Evolutionary conservation across 2,797 vertebrate genomes (phyloP).

Genomic region (Pelodytes ibericus): DNA sequence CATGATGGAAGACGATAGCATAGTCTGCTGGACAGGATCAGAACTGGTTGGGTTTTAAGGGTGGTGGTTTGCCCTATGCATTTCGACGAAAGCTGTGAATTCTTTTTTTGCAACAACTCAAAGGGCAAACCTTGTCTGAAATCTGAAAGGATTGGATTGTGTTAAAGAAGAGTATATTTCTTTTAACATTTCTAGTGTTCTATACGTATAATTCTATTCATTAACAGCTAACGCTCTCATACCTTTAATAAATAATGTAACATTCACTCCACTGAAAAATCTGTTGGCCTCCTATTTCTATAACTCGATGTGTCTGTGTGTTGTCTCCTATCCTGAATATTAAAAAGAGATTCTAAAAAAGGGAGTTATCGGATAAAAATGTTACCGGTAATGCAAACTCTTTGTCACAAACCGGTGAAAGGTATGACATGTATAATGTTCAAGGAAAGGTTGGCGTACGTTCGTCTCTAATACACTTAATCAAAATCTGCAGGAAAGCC

Average conservation of each 20-base stretch:
- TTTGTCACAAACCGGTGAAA: slow-evolving; percentile 29
- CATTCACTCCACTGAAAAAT: slow-evolving; percentile 1
- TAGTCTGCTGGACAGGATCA: too few relatives aligned
- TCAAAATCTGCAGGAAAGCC: slow-evolving; percentile 44
- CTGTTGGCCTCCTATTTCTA: not conserved
- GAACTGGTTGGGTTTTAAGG: too few relatives aligned
- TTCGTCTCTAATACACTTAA: slow-evolving; percentile 42
- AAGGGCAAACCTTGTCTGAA: too few relatives aligned
- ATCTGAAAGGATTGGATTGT: not conserved
- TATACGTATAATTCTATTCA: not conserved
- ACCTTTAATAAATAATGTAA: slow-evolving; percentile 36
- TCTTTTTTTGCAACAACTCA: too few relatives aligned
- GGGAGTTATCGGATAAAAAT: slow-evolving; percentile 36
- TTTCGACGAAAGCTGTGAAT: too few relatives aligned
- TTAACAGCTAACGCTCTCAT: not conserved
- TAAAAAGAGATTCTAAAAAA: not conserved
- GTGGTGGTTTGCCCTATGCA: too few relatives aligned
- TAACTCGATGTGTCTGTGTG: not conserved
- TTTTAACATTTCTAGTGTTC: not conserved
- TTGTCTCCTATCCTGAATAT: slow-evolving; percentile 25
- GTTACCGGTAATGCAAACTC: slow-evolving; percentile 19
- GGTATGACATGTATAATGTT: slow-evolving; percentile 19
- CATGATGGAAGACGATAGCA: too few relatives aligned
- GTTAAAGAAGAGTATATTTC: not conserved
- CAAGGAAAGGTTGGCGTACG: slow-evolving; percentile 35